phyloP scores from a whole-genome alignment of 2,797 vertebrate species.

The Macropodus opercularis region DNA sequence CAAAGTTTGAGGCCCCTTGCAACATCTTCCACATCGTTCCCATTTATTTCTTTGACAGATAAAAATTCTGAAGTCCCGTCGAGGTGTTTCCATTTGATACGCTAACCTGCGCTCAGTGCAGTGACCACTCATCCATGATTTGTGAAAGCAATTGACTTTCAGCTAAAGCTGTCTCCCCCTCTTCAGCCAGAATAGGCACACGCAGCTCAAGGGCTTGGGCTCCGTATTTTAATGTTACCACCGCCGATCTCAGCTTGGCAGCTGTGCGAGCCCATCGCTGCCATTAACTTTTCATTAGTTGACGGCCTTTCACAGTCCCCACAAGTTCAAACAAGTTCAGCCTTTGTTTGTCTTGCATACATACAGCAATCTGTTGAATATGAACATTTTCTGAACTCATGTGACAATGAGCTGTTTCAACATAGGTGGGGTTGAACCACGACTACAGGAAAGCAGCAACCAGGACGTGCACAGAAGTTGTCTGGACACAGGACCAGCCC shows the following conservation, averaged over 20 bases:
- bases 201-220: background rate
- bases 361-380: background rate
- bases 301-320: no score
- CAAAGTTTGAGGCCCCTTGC: constrained; percentile 20
- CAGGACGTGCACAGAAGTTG: background rate
- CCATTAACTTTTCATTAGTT: background rate
- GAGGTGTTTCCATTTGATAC: constrained; percentile 53
- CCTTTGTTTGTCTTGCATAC: background rate
- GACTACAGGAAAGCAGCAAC: no score
- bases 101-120: constrained; percentile 39
- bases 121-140: constrained; percentile 45
- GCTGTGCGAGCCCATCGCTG: background rate
- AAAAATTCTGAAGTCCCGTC: constrained; percentile 30
- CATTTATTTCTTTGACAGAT: constrained; percentile 51
- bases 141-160: constrained; percentile 51
- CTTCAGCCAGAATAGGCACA: constrained; percentile 14
- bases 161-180: constrained; percentile 5
- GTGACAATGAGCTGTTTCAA: no score
- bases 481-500: background rate
- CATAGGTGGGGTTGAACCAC: no score
- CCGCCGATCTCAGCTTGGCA: background rate
- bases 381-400: background rate
- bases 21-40: constrained; percentile 28
- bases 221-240: background rate
- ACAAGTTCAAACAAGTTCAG: background rate